Evolutionary conservation across 2,797 vertebrate species (phyloP).

Genomic region (Characodon lateralis): DNA sequence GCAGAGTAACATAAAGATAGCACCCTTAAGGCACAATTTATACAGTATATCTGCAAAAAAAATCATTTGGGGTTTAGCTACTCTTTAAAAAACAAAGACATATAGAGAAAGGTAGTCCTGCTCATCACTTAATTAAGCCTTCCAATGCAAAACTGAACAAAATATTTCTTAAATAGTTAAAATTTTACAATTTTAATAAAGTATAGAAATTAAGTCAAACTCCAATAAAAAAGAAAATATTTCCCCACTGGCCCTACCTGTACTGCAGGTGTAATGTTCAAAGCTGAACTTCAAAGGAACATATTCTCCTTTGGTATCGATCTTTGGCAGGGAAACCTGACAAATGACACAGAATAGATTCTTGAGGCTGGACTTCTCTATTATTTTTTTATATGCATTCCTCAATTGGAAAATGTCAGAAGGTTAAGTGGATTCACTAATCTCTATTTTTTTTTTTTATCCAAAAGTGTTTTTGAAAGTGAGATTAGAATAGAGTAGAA

Average conservation of each 20-base stretch:
- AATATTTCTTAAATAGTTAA: background rate
- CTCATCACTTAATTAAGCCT: conserved; percentile 26
- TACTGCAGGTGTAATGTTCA: conserved; percentile 66
- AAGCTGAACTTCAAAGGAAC: conserved; percentile 85
- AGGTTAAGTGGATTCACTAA: too few species aligned
- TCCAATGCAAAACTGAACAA: conserved; percentile 34
- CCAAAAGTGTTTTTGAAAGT: too few species aligned
- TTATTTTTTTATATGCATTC: background rate
- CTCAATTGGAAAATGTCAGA: too few species aligned
- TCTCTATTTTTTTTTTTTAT: too few species aligned
- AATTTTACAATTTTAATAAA: background rate
- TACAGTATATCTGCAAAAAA: too few species aligned
- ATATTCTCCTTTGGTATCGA: conserved; percentile 76
- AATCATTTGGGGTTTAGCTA: too few species aligned
- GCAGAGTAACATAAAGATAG: too few species aligned
- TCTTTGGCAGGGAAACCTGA: conserved; percentile 84
- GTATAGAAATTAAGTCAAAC: conserved; percentile 8
- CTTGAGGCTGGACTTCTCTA: background rate
- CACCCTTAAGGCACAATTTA: too few species aligned
- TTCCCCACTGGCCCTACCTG: conserved; percentile 51
- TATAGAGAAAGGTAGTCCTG: background rate
- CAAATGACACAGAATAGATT: conserved; percentile 27
- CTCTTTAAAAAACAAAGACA: too few species aligned
- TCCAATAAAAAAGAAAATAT: conserved; percentile 11
- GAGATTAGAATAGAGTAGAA: background rate